phyloP scores from a whole-genome alignment of 2,797 vertebrate species.

The Typhlichthys eigenmanni region DNA sequence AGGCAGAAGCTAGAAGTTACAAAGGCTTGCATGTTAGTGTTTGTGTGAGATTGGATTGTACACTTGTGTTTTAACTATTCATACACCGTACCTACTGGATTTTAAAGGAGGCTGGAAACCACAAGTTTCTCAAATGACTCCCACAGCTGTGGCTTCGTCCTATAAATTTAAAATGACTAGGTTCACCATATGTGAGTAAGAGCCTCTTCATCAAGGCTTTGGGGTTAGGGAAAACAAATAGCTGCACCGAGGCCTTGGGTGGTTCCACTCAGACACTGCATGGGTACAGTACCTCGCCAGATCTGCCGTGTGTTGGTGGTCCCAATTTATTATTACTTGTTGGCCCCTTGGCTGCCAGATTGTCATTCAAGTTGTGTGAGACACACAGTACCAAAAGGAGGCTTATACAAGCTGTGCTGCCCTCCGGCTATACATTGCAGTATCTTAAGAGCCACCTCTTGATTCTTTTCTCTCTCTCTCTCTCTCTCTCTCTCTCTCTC shows the following conservation, averaged over 20 bases:
- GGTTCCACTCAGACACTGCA: slow-evolving; percentile 44
- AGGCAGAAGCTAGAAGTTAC: slow-evolving; percentile 27
- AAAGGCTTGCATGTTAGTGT: slow-evolving; percentile 48
- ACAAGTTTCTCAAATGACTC: slow-evolving; percentile 54
- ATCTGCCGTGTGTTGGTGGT: slow-evolving; percentile 31
- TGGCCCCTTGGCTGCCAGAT: slow-evolving; percentile 43
- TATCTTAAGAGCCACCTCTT: slow-evolving; percentile 48
- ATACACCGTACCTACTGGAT: slow-evolving; percentile 51
- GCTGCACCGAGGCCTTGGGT: slow-evolving; percentile 41
- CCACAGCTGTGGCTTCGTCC: slow-evolving; percentile 62
- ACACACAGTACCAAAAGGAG: slow-evolving; percentile 51
- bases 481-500: too few relatives aligned
- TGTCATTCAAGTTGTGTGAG: slow-evolving; percentile 71
- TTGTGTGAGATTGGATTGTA: slow-evolving; percentile 62
- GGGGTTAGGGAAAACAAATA: slow-evolving; percentile 60
- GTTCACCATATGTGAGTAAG: slow-evolving; percentile 49
- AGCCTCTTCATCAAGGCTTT: slow-evolving; percentile 57
- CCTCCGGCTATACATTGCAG: slow-evolving; percentile 39
- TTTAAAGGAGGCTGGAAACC: slow-evolving; percentile 43
- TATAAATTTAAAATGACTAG: slow-evolving; percentile 72
- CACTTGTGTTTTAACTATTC: slow-evolving; percentile 66
- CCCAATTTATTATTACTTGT: slow-evolving; percentile 21
- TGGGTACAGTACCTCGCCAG: slow-evolving; percentile 38
- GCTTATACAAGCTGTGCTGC: slow-evolving; percentile 37
- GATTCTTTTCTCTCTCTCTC: slow-evolving; percentile 32